A percentile compares a stretch with the other conserved stretches of the same genome.
Evolutionary conservation across 2,797 vertebrate genomes (phyloP).

Genomic region (Parauchenoglanis ngamensis): DNA sequence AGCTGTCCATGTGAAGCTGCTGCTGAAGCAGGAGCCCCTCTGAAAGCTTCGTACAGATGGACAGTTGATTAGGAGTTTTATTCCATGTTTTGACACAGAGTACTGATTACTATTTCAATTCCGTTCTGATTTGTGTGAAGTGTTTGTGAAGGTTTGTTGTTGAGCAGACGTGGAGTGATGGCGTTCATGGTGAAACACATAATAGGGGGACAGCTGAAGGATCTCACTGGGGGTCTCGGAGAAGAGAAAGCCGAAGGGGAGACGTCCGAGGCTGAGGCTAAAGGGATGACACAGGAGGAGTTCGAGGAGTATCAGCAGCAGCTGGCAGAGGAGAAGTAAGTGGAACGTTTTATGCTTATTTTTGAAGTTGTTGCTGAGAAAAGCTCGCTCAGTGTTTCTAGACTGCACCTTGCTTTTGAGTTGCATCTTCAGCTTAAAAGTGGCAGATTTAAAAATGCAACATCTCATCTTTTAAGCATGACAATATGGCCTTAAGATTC

Average conservation of each 20-base stretch:
- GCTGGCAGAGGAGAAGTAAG: slow-evolving; percentile 97
- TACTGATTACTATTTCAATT: background rate
- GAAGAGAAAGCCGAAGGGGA: slow-evolving; percentile 89
- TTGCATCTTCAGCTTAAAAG: background rate
- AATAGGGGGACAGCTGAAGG: slow-evolving; percentile 97
- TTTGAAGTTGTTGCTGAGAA: background rate
- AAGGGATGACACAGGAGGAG: slow-evolving; percentile 95
- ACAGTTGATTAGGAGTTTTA: background rate
- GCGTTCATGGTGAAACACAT: slow-evolving; percentile 97
- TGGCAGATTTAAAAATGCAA: background rate
- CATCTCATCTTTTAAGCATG: background rate
- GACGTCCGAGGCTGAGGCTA: slow-evolving; percentile 84
- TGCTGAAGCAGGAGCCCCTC: background rate
- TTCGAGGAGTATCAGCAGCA: slow-evolving; percentile 96
- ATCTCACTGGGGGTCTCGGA: slow-evolving; percentile 88
- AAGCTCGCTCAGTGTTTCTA: background rate
- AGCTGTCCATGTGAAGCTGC: background rate
- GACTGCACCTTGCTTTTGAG: background rate
- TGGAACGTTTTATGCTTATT: background rate
- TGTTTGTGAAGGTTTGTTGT: background rate
- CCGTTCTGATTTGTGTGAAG: too few species aligned
- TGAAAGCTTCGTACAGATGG: background rate
- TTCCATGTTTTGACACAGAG: background rate
- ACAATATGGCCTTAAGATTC: background rate
- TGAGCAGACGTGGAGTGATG: slow-evolving; percentile 69